Evolutionary conservation across 2,113 vertebrate species (phyloP).

Genomic region (Chaenocephalus aceratus): DNA sequence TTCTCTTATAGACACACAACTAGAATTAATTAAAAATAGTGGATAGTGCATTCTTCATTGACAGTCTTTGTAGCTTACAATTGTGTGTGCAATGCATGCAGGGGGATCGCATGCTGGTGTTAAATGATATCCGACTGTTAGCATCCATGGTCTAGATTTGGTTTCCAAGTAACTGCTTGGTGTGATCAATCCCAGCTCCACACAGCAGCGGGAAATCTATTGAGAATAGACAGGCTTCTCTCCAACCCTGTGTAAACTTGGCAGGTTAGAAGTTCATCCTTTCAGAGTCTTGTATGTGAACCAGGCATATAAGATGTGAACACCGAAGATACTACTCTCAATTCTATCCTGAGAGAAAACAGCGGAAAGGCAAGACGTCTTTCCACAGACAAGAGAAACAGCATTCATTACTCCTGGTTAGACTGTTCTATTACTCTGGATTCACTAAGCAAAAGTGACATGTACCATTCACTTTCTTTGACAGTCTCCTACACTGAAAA

Average conservation of each 20-base stretch:
- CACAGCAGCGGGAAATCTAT: constrained; percentile 71
- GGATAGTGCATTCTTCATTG: not conserved
- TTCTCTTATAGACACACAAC: constrained; percentile 18
- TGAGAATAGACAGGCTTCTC: constrained; percentile 56
- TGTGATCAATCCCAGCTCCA: constrained; percentile 65
- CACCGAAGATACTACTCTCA: not conserved
- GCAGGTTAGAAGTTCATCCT: constrained; percentile 69
- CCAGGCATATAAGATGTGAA: constrained; percentile 23
- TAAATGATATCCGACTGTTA: constrained; percentile 59
- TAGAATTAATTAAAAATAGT: constrained; percentile 20
- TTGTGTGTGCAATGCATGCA: not conserved
- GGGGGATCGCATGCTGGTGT: constrained; percentile 11
- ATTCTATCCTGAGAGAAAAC: constrained; percentile 9
- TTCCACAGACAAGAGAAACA: not conserved
- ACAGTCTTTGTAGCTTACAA: not conserved
- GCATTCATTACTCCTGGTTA: constrained; percentile 43
- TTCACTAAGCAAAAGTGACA: constrained; percentile 18
- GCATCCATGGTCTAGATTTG: constrained; percentile 39
- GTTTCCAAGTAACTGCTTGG: constrained; percentile 60
- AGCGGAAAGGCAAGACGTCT: not conserved
- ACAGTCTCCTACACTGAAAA: constrained; percentile 28
- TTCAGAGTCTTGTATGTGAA: constrained; percentile 33
- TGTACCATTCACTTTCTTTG: constrained; percentile 42
- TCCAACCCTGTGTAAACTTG: constrained; percentile 60
- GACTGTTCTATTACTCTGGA: constrained; percentile 8